Percentiles rank a stretch among this genome's conserved stretches.
Evolutionary conservation across 2,113 vertebrate genomes (phyloP).

Genomic region (Prietella phreatophila): DNA sequence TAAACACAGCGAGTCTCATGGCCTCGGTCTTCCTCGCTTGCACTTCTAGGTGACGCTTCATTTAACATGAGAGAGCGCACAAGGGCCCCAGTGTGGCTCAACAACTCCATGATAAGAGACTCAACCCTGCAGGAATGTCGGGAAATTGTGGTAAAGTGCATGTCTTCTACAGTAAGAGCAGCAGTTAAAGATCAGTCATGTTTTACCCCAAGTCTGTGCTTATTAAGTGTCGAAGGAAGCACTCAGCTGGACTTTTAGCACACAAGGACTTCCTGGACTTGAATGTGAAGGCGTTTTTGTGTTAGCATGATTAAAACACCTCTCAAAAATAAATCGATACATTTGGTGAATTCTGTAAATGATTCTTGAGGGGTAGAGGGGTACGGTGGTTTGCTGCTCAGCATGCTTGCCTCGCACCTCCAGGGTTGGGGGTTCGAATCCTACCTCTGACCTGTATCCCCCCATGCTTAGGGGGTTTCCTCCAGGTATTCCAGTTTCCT

Average conservation of each 20-base stretch:
- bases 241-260: not conserved
- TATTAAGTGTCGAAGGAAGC: not conserved
- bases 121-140: conserved; percentile 46
- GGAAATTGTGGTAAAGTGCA: conserved; percentile 44
- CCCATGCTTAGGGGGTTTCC: too few relatives aligned
- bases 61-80: conserved; percentile 27
- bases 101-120: conserved; percentile 52
- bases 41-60: conserved; percentile 36
- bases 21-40: conserved; percentile 32
- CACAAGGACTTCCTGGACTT: not conserved
- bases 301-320: not conserved
- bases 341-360: not conserved
- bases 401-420: too few relatives aligned
- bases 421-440: too few relatives aligned
- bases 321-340: not conserved
- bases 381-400: too few relatives aligned
- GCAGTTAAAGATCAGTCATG: conserved; percentile 31
- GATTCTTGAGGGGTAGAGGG: too few relatives aligned
- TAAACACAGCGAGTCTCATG: conserved; percentile 52
- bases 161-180: conserved; percentile 45
- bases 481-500: too few relatives aligned
- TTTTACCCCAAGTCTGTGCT: not conserved
- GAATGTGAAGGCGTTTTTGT: not conserved
- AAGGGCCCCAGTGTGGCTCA: conserved; percentile 45
- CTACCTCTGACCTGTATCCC: too few relatives aligned